Conservation (phyloP, 2,797 vertebrate species). For the Galaxias olidus region DNA sequence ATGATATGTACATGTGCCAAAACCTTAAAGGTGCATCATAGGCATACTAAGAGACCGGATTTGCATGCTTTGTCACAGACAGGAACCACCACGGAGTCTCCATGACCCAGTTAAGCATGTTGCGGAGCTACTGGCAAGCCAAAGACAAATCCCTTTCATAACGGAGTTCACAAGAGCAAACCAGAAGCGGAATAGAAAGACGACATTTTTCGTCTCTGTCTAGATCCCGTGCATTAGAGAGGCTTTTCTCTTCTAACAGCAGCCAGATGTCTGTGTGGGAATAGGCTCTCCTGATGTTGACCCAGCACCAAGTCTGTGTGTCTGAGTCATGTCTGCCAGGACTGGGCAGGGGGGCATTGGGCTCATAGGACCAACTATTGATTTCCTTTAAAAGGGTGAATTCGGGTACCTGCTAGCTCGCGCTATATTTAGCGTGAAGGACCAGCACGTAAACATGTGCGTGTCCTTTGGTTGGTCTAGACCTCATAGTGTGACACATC, state of each 20-base stretch:
- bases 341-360: background rate
- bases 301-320: background rate
- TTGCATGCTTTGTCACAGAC: no score
- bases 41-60: no score
- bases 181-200: background rate
- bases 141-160: constrained; percentile 4
- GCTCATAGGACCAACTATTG: constrained; percentile 19
- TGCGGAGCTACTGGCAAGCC: background rate
- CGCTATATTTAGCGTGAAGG: background rate
- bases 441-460: background rate
- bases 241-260: constrained; percentile 30
- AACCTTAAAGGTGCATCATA: no score
- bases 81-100: background rate
- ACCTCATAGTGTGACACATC: background rate
- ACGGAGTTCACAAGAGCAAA: constrained; percentile 8
- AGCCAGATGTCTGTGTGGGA: constrained; percentile 21
- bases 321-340: constrained; percentile 18
- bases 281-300: constrained; percentile 21
- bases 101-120: constrained; percentile 4
- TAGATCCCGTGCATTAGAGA: constrained; percentile 41
- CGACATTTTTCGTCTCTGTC: constrained; percentile 11
- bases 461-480: background rate
- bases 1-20: no score
- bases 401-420: background rate
- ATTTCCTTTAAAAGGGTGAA: constrained; percentile 23